Conservation (phyloP, 2,113 vertebrate species). For the Ptychochromis oligacanthus region DNA sequence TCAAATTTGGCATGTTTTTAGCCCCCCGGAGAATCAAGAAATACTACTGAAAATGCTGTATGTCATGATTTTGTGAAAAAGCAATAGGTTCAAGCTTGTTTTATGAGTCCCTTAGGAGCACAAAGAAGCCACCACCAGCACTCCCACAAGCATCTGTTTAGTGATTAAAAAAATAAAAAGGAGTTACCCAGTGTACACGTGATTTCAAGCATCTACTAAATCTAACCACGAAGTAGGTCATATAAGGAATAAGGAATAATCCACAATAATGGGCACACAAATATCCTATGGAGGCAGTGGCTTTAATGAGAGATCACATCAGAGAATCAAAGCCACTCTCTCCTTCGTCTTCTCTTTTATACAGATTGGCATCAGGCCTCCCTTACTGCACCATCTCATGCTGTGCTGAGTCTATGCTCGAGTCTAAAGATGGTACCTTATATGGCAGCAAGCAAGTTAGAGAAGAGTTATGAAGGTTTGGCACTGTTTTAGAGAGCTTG, state of each 20-base stretch:
- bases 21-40: neutral
- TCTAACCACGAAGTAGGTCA: slow-evolving; percentile 40
- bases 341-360: neutral
- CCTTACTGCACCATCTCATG: slow-evolving; percentile 31
- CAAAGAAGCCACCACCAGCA: neutral
- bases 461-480: slow-evolving; percentile 19
- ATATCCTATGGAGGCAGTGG: neutral
- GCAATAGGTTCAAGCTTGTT: neutral
- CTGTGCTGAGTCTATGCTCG: slow-evolving; percentile 17
- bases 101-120: slow-evolving; percentile 25
- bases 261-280: slow-evolving; percentile 17
- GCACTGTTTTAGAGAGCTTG: slow-evolving; percentile 11
- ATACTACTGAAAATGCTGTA: neutral
- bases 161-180: neutral
- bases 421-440: slow-evolving; percentile 66
- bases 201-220: slow-evolving; percentile 23
- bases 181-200: slow-evolving; percentile 10
- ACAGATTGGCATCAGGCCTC: slow-evolving; percentile 10
- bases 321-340: slow-evolving; percentile 13
- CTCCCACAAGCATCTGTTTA: slow-evolving; percentile 30
- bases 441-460: slow-evolving; percentile 57
- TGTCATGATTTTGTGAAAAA: neutral
- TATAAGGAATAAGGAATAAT: slow-evolving; percentile 34
- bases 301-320: slow-evolving; percentile 3
- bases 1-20: neutral